phyloP scores from a whole-genome alignment of 1,140 invertebrate genomes.

The Ostrea denselamellosa region DNA sequence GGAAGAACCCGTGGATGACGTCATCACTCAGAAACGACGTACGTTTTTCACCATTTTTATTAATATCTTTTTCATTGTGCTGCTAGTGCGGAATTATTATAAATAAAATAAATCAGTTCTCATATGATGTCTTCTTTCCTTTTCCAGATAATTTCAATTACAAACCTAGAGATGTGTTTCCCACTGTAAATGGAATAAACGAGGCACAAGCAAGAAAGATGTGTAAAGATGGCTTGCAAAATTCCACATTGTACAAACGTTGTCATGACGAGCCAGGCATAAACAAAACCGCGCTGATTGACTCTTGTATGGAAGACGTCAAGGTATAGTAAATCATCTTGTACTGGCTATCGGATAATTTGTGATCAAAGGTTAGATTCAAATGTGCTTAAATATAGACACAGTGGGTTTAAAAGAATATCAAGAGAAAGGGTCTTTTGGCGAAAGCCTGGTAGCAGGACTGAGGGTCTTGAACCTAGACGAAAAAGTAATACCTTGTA shows the following conservation, averaged over 20 bases:
- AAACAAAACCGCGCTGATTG: background rate
- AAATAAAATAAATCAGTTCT: background rate
- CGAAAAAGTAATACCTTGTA: no score
- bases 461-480: no score
- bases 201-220: slow-evolving; percentile 27
- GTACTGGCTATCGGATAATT: background rate
- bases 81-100: background rate
- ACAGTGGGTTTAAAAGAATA: no score
- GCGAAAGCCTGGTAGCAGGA: no score
- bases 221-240: background rate
- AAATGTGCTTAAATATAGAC: no score
- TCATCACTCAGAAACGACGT: background rate
- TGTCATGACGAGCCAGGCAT: background rate
- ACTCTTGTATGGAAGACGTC: slow-evolving; percentile 56
- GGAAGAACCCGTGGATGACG: background rate
- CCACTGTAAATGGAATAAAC: slow-evolving; percentile 42
- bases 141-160: background rate
- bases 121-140: background rate
- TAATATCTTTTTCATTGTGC: background rate
- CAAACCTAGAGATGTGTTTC: background rate
- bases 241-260: background rate
- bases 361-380: background rate
- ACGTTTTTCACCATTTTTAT: background rate
- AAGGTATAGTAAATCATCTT: slow-evolving; percentile 43
- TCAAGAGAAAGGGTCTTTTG: no score